Evolutionary conservation across 2,888 invertebrate genomes (phyloP).

Genomic region (Tholera decimalis): DNA sequence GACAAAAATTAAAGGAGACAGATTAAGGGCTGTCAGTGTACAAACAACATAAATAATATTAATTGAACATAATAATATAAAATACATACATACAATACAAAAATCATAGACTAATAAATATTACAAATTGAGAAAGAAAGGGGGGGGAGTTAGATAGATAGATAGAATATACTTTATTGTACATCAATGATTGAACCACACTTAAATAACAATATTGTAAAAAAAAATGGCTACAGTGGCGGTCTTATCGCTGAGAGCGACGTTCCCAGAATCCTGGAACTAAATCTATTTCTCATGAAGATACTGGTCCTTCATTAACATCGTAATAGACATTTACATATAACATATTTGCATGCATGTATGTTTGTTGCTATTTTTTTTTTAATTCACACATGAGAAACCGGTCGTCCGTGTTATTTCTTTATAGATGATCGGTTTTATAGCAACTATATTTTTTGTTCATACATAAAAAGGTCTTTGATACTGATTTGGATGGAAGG

Average conservation of each 20-base stretch:
- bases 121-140: too few species aligned
- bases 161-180: too few species aligned
- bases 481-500: slow-evolving; percentile 3
- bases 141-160: too few species aligned
- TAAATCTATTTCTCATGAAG: slow-evolving; percentile 49
- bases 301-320: slow-evolving; percentile 14
- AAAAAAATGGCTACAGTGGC: too few species aligned
- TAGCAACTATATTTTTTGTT: slow-evolving; percentile 7
- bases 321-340: slow-evolving; percentile 28
- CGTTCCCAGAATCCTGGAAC: slow-evolving; percentile 24
- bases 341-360: slow-evolving; percentile 47
- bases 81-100: too few species aligned
- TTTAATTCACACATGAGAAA: slow-evolving; percentile 41
- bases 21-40: too few species aligned
- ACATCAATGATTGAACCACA: too few species aligned
- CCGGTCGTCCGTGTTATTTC: slow-evolving; percentile 28
- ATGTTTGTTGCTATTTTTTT: slow-evolving; percentile 47
- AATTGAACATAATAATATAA: too few species aligned
- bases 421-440: slow-evolving; percentile 27
- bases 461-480: slow-evolving; percentile 1
- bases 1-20: too few species aligned
- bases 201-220: too few species aligned
- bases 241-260: neutral
- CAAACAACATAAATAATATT: too few species aligned
- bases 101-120: too few species aligned